These are phyloP conservation scores for Fragum sueziense DNA, from an alignment of 2,888 invertebrate species.

Conservation along the genomic window DNA sequence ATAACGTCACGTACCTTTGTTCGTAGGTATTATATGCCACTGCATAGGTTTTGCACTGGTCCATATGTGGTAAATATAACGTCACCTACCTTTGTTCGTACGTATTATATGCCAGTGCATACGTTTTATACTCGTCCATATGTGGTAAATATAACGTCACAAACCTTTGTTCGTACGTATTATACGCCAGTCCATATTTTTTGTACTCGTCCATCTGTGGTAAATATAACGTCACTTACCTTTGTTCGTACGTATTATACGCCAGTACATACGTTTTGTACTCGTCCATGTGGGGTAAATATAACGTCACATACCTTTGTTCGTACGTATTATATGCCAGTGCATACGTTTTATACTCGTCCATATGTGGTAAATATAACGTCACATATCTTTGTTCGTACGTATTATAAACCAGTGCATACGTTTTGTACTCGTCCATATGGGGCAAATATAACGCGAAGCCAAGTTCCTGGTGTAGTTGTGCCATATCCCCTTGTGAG, in stretches of 20 bases:
- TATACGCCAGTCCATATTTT: conserved; percentile 34
- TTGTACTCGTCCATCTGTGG: conserved; percentile 24
- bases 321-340: conserved; percentile 39
- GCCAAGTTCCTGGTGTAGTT: conserved; percentile 2
- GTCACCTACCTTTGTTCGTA: conserved; percentile 38
- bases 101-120: conserved; percentile 43
- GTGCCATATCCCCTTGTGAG: conserved; percentile 13
- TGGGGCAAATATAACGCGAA: conserved; percentile 3
- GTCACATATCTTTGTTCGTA: conserved; percentile 37
- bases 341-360: conserved; percentile 26
- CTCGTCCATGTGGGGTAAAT: conserved; percentile 14
- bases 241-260: conserved; percentile 42
- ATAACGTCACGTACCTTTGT: conserved; percentile 41
- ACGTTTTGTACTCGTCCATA: conserved; percentile 18
- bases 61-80: conserved; percentile 11
- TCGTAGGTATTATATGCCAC: conserved; percentile 38
- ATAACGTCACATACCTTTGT: conserved; percentile 35
- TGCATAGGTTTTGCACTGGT: conserved; percentile 24
- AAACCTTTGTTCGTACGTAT: conserved; percentile 41
- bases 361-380: conserved; percentile 11
- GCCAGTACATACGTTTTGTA: conserved; percentile 29
- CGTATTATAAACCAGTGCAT: conserved; percentile 39
- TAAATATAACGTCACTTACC: conserved; percentile 28
- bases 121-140: conserved; percentile 19
- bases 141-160: conserved; percentile 9